A percentile compares a stretch with the other conserved stretches of the same genome.
Evolutionary conservation across 2,797 vertebrate species (phyloP).

Genomic region (Micrastur ruficollis): DNA sequence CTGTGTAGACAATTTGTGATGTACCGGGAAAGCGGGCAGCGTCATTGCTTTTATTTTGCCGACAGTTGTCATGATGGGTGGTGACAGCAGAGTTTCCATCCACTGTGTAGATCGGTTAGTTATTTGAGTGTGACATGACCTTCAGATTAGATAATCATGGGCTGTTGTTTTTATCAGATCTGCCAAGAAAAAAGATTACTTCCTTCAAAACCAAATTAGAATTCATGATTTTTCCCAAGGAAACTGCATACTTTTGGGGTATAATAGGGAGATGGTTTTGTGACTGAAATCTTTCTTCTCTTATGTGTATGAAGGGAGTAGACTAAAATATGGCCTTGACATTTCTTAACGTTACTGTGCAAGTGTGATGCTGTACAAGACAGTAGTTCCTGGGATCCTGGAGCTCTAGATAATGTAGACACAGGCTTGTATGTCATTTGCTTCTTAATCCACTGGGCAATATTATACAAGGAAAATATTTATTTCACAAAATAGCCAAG

Average conservation of each 20-base stretch:
- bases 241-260: conserved; percentile 1
- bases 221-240: conserved; percentile 59
- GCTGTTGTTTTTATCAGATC: conserved; percentile 65
- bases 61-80: neutral
- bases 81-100: conserved; percentile 25
- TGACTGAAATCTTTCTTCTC: conserved; percentile 30
- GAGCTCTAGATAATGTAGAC: neutral
- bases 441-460: conserved; percentile 2
- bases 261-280: conserved; percentile 10
- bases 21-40: neutral
- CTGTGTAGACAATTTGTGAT: neutral
- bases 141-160: conserved; percentile 63
- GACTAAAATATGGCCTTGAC: neutral
- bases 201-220: conserved; percentile 72
- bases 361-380: neutral
- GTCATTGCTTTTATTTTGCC: neutral
- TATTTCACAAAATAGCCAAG: neutral
- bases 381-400: neutral
- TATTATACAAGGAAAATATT: neutral
- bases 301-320: neutral
- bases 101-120: conserved; percentile 17
- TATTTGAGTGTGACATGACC: conserved; percentile 54
- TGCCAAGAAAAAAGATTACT: conserved; percentile 69
- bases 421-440: neutral
- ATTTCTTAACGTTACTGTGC: neutral